Percentiles rank a stretch among this genome's conserved stretches.
Conservation (phyloP, 2,888 invertebrate genomes). For the Pristionchus mayeri region DNA sequence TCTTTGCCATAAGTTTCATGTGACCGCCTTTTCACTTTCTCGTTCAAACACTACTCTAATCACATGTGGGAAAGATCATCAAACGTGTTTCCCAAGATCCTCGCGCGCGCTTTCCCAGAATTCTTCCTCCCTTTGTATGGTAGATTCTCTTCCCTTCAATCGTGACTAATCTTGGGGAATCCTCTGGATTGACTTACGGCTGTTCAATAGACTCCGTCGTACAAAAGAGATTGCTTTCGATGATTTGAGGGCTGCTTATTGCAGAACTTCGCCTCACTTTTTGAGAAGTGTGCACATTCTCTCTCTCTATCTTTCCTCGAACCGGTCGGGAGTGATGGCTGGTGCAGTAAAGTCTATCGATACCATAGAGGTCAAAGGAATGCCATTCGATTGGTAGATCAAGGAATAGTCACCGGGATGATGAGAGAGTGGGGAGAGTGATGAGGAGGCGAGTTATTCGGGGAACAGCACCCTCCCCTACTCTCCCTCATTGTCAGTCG, state of each 20-base stretch:
- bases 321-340: background rate
- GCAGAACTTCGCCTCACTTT: background rate
- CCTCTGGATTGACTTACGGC: background rate
- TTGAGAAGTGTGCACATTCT: constrained; percentile 8
- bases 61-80: background rate
- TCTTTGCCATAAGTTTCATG: constrained; percentile 4
- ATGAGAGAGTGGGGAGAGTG: background rate
- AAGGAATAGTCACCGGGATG: too few species aligned
- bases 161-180: background rate
- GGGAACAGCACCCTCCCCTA: background rate
- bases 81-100: background rate
- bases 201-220: background rate
- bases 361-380: background rate
- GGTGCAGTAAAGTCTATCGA: constrained; percentile 25
- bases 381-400: background rate
- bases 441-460: background rate
- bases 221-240: background rate
- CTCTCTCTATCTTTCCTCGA: background rate
- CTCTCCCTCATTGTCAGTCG: constrained; percentile 1
- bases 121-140: background rate
- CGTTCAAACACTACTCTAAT: background rate
- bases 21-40: constrained; percentile 20
- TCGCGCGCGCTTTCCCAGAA: background rate
- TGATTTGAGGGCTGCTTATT: background rate
- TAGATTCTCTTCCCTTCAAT: background rate